Base-by-base conservation (phyloP, 2,797 vertebrate species). In the Pipistrellus pipistrellus region DNA sequence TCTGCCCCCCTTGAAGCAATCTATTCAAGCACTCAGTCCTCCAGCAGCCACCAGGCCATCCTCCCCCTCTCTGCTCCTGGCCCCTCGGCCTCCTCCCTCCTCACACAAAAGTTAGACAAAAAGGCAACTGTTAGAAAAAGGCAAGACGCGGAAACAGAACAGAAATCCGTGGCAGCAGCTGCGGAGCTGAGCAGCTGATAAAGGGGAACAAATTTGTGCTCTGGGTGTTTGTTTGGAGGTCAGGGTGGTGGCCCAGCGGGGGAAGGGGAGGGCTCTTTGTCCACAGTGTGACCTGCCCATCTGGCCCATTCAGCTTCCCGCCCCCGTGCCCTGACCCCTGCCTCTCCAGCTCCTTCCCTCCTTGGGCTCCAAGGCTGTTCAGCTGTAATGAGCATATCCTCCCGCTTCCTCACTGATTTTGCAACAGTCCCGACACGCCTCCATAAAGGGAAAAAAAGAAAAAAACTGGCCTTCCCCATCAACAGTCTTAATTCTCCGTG, bases 171-270 rank as follows among this genome's bases (percentile, higher is more conserved):
- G 53, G 91, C 78, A 53, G 83, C 80, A 95, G 92, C 96, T 95
- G 88, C 96, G 87, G 64, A 32, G 44, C 88, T 87, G 81, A 96
- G 94, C 95, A 77, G 71, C 55, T 57, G 96, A 93, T 85, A 96
- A 96, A 18, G 73, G 95, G 90, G 88, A 95, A 10, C 86, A 93
- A 97, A 95, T 96, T 62, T 95, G 78, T 85, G 85, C 57, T 57
- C 85, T 88, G 30, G 11, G 21, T 64, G 57, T 96, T 96, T 97
- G 93, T 92, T 88, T 96, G 90, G 95, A 94, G 96, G 82, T 84
- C 85, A 59, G 71, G 92, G 88, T 41, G 18, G 80, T 62, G 35
- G 53, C 84, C 64, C 88, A 82, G 84, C 38, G 8, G 78, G 84
- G 83, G 35, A 15, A 51, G 75, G 7, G 44, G 41, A 44, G 30